Evolutionary conservation across 2,113 vertebrate species (phyloP).

Genomic region (Sialia sialis): DNA sequence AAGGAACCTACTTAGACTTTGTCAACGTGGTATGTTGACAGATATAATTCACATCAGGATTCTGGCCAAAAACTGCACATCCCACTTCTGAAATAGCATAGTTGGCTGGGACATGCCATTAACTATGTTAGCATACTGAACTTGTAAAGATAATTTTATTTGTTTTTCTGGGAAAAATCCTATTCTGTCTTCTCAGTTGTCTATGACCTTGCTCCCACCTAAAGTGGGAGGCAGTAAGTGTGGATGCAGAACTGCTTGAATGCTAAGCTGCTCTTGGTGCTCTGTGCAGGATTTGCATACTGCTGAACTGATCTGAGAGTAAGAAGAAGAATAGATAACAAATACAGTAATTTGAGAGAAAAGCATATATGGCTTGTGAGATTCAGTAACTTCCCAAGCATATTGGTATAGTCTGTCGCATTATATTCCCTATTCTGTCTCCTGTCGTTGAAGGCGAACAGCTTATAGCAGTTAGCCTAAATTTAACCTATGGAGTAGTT

Average conservation of each 20-base stretch:
- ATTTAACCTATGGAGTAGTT: background rate
- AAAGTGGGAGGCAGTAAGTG: rapidly evolving
- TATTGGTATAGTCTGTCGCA: background rate
- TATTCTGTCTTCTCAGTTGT: background rate
- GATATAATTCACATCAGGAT: background rate
- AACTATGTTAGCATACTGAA: background rate
- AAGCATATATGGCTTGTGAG: background rate
- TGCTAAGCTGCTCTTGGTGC: background rate
- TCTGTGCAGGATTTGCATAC: background rate
- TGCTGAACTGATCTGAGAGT: background rate
- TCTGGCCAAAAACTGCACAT: background rate
- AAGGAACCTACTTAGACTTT: background rate
- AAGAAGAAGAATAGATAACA: background rate
- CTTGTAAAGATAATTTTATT: background rate
- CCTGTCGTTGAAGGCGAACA: background rate
- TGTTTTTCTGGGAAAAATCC: background rate
- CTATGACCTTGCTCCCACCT: background rate
- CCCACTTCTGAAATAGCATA: background rate
- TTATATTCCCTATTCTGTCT: background rate
- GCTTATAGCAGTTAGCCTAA: background rate
- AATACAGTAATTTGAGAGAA: background rate
- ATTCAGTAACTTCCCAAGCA: background rate
- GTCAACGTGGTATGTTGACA: conserved; percentile 9
- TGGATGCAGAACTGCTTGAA: background rate
- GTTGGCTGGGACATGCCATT: background rate